These are phyloP conservation scores for Dolichotis patagonum DNA, from an alignment of 2,113 vertebrate genomes.

Conservation along the genomic window DNA sequence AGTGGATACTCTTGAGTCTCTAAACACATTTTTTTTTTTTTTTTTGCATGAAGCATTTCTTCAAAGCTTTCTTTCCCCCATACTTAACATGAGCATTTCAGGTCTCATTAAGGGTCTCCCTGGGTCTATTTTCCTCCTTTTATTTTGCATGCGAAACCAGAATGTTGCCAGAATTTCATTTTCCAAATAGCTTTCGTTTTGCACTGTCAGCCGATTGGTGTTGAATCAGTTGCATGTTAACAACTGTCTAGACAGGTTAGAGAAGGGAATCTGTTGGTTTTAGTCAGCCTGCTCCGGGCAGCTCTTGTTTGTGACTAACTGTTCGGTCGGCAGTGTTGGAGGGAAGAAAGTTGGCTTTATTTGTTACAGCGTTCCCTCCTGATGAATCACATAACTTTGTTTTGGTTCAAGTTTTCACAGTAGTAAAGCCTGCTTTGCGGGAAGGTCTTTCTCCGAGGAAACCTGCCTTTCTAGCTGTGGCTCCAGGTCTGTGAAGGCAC, in stretches of 20 bases:
- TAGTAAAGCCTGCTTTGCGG: conserved; percentile 74
- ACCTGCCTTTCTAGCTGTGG: conserved; percentile 68
- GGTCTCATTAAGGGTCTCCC: conserved; percentile 75
- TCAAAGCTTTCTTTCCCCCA: neutral
- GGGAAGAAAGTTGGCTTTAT: conserved; percentile 82
- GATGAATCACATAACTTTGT: conserved; percentile 82
- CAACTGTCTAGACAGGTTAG: conserved; percentile 85
- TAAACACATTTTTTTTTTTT: neutral
- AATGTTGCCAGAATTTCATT: conserved; percentile 80
- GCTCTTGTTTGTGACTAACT: conserved; percentile 84
- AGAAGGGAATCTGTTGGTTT: conserved; percentile 87
- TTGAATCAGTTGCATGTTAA: conserved; percentile 84
- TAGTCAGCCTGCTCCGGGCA: conserved; percentile 86
- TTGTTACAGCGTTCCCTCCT: conserved; percentile 74
- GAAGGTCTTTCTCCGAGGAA: conserved; percentile 58
- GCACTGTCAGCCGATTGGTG: conserved; percentile 68
- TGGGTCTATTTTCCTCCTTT: conserved; percentile 76
- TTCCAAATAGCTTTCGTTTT: conserved; percentile 70
- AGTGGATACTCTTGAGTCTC: conserved; percentile 49
- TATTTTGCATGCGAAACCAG: conserved; percentile 76
- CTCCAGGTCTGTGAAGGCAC: conserved; percentile 42
- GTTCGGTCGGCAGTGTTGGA: conserved; percentile 61
- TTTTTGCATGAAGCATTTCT: conserved; percentile 76
- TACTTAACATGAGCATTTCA: conserved; percentile 57
- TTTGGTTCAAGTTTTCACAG: conserved; percentile 79